These are phyloP conservation scores for Melanaphis sacchari DNA, from an alignment of 1,140 invertebrate genomes.

Conservation along the genomic window DNA sequence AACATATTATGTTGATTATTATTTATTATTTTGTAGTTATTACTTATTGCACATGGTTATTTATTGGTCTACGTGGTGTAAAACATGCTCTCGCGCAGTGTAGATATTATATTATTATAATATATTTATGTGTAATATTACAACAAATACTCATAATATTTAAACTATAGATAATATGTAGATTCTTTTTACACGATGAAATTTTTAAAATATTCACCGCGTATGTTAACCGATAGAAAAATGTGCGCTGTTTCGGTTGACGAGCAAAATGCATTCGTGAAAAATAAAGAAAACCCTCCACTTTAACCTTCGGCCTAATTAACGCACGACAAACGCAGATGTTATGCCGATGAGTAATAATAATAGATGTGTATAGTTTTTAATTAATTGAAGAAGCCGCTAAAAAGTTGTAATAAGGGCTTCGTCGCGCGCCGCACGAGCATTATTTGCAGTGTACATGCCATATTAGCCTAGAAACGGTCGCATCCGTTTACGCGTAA, in stretches of 20 bases:
- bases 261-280: neutral
- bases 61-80: neutral
- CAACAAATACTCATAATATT: neutral
- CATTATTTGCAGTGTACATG: neutral
- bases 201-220: neutral
- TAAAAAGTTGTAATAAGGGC: neutral
- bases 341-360: neutral
- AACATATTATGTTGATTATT: neutral
- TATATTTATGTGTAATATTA: no score
- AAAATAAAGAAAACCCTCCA: neutral
- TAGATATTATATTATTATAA: neutral
- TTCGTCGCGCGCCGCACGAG: neutral
- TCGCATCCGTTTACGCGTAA: neutral
- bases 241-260: neutral
- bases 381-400: slow-evolving; percentile 47
- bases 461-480: neutral
- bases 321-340: neutral
- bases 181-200: neutral
- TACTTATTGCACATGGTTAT: neutral
- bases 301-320: neutral
- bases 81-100: neutral
- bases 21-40: neutral
- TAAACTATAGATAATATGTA: neutral
- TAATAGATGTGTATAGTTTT: neutral
- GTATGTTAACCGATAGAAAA: neutral